Conservation (phyloP, 2,113 vertebrate genomes). For the Microcebus griseorufus region DNA sequence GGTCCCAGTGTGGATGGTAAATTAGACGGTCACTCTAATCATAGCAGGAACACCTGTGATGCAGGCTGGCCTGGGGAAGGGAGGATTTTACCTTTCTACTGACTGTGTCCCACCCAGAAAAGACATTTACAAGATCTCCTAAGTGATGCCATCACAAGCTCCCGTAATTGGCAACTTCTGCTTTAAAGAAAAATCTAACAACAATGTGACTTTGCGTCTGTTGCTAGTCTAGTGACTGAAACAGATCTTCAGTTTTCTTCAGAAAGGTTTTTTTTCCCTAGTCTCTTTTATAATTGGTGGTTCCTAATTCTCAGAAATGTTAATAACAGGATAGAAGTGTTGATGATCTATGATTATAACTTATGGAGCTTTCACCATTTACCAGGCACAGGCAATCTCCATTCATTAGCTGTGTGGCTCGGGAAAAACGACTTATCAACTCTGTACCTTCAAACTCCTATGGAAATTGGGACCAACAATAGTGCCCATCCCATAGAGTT, state of each 20-base stretch:
- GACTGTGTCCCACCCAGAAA: slow-evolving; percentile 67
- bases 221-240: slow-evolving; percentile 75
- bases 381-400: not conserved
- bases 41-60: not conserved
- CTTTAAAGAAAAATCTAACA: slow-evolving; percentile 77
- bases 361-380: not conserved
- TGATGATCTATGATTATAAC: not conserved
- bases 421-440: not conserved
- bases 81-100: not conserved
- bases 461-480: not conserved
- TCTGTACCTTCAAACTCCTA: not conserved
- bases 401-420: not conserved
- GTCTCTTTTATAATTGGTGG: not conserved
- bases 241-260: slow-evolving; percentile 65
- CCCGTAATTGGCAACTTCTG: slow-evolving; percentile 76
- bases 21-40: not conserved
- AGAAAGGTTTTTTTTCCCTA: not conserved
- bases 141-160: slow-evolving; percentile 61
- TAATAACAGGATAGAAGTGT: not conserved
- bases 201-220: slow-evolving; percentile 76
- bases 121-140: slow-evolving; percentile 77
- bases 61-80: not conserved
- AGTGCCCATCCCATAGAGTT: not conserved
- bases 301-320: not conserved
- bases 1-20: not conserved